Percentiles rank a stretch among this genome's conserved stretches.
phyloP scores from a whole-genome alignment of 2,888 invertebrate species.

The Phlogophora meticulosa region DNA sequence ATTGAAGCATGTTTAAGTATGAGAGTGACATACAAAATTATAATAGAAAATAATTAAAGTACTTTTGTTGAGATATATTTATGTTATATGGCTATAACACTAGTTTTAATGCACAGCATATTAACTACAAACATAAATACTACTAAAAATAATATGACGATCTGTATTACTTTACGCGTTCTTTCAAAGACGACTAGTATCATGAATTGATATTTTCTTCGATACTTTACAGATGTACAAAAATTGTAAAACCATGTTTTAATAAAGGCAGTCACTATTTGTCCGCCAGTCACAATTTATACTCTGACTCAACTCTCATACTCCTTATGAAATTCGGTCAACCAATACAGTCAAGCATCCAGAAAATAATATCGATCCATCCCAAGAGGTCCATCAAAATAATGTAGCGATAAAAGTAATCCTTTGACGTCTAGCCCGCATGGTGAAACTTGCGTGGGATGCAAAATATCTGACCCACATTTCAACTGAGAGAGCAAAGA shows the following conservation, averaged over 20 bases:
- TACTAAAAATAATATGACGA: no score
- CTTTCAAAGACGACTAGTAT: no score
- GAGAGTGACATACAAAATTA: slow-evolving; percentile 28
- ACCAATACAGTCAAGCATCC: slow-evolving; percentile 17
- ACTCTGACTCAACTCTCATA: slow-evolving; percentile 2
- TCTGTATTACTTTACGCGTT: no score
- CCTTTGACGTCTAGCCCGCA: slow-evolving; percentile 37
- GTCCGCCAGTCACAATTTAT: neutral
- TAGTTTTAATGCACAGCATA: no score
- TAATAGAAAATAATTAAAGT: slow-evolving; percentile 5
- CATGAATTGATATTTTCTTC: neutral
- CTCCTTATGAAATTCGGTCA: neutral
- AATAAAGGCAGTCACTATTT: neutral
- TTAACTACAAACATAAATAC: no score
- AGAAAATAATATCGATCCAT: slow-evolving; percentile 33
- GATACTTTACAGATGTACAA: neutral
- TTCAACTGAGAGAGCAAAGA: slow-evolving; percentile 41
- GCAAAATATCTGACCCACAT: slow-evolving; percentile 58
- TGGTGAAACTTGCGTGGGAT: slow-evolving; percentile 44
- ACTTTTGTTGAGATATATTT: slow-evolving; percentile 14
- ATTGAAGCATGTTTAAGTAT: slow-evolving; percentile 48
- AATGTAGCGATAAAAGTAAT: slow-evolving; percentile 54
- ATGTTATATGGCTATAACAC: no score
- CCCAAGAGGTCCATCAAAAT: slow-evolving; percentile 55
- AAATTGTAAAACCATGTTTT: no score